A percentile compares a stretch with the other conserved stretches of the same genome.
These are phyloP conservation scores for Scaptodrosophila latifasciaeformis DNA, from an alignment of 2,888 invertebrate genomes.

Conservation along the genomic window DNA sequence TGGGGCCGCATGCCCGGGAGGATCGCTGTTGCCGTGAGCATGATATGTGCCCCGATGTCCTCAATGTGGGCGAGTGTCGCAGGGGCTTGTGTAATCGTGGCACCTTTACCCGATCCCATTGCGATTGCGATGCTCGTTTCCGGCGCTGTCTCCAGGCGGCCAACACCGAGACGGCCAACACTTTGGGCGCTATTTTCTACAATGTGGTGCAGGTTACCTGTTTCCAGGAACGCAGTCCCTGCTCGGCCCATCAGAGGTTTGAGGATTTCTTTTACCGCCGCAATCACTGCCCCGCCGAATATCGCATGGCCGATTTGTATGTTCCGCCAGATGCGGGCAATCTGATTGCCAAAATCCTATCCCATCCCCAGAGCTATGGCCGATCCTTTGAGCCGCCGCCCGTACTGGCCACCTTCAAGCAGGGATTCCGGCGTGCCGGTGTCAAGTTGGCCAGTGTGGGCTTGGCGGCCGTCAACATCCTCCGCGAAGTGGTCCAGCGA, in stretches of 20 bases:
- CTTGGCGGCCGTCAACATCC: constrained; percentile 69
- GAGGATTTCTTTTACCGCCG: constrained; percentile 60
- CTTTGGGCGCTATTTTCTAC: constrained; percentile 84
- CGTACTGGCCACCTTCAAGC: constrained; percentile 26
- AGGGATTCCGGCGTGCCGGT: constrained; percentile 65
- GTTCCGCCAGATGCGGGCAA: constrained; percentile 69
- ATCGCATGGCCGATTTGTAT: constrained; percentile 70
- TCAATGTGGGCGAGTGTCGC: constrained; percentile 79
- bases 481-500: constrained; percentile 68
- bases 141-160: constrained; percentile 81
- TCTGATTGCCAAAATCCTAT: constrained; percentile 65
- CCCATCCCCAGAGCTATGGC: constrained; percentile 54
- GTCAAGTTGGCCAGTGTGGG: constrained; percentile 73
- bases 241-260: constrained; percentile 80
- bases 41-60: constrained; percentile 81
- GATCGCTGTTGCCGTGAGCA: constrained; percentile 85
- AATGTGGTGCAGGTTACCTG: constrained; percentile 85
- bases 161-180: constrained; percentile 82
- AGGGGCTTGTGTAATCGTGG: constrained; percentile 82
- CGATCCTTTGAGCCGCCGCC: constrained; percentile 32
- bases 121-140: constrained; percentile 84
- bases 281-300: constrained; percentile 62
- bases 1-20: constrained; percentile 80
- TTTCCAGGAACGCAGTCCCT: constrained; percentile 81
- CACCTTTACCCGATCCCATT: constrained; percentile 83